These are phyloP conservation scores for Cryptocheilus praepositus DNA, from an alignment of 2,888 invertebrate genomes.

Conservation along the genomic window DNA sequence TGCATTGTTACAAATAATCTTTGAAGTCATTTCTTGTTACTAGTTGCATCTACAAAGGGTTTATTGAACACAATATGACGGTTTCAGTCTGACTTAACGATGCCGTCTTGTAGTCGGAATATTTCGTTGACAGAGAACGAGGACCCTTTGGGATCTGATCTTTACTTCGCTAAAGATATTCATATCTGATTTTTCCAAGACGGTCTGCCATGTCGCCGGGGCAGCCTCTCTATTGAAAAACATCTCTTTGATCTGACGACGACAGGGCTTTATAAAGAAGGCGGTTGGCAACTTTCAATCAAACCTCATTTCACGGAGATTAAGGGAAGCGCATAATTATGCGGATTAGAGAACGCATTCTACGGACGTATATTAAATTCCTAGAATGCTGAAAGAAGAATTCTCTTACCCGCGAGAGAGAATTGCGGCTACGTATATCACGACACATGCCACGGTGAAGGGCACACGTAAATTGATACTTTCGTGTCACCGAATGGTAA, in stretches of 20 bases:
- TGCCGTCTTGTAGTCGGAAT: slow-evolving; percentile 19
- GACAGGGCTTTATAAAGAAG: slow-evolving; percentile 58
- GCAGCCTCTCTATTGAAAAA: slow-evolving; percentile 43
- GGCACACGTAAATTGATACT: not conserved
- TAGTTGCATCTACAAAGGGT: too few relatives aligned
- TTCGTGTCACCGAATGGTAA: slow-evolving; percentile 41
- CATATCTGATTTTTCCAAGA: slow-evolving; percentile 50
- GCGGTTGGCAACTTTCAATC: slow-evolving; percentile 60
- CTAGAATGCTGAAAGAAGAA: not conserved
- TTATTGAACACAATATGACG: too few relatives aligned
- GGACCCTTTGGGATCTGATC: slow-evolving; percentile 28
- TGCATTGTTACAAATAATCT: too few relatives aligned
- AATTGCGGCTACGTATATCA: not conserved
- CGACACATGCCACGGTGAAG: too few relatives aligned
- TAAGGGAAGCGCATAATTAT: slow-evolving; percentile 70
- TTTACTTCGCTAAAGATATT: slow-evolving; percentile 44
- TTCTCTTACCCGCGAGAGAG: not conserved
- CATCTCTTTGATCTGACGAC: slow-evolving; percentile 61
- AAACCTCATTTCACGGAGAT: slow-evolving; percentile 58
- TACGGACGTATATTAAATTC: not conserved
- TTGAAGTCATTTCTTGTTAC: too few relatives aligned
- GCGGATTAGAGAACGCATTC: slow-evolving; percentile 40
- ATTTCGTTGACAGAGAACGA: slow-evolving; percentile 19
- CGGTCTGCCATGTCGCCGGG: slow-evolving; percentile 35
- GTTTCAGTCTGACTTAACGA: too few relatives aligned